Base-by-base conservation (phyloP, 64 coral and sea anemone species). In the Stichodactyla mertensii region DNA sequence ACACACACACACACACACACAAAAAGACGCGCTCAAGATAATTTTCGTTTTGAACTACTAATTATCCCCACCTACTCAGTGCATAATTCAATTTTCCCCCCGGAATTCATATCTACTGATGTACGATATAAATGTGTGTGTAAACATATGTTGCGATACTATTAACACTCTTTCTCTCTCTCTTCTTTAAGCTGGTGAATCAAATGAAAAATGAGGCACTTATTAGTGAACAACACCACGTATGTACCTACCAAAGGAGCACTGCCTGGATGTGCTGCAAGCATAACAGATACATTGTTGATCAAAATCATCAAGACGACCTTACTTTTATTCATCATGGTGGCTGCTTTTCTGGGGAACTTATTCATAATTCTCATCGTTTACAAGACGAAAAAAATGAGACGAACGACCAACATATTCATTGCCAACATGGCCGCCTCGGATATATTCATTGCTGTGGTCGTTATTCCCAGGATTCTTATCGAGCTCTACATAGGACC, bases 401-500 rank as follows among this genome's bases (percentile, higher is more conserved):
- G 80, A 83, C 59, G 36, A 24, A 83, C 80, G 16, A 67, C 81
- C 12, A 89, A 89, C 22, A 83, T 83, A 36, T 78, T 89, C 24
- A 89, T 89, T 52, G 79, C 61, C 28, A 89, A 83, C 58, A 89
- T 89, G 88, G 79, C 88, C 0, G 80, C 78, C 18, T 71, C 88
- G 8, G 88, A 89, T 13, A 82, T 89, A 4, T 69, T 89, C 16
- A 71, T 69, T 10, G 80, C 88, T 52, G 14, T 70, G 14, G 54
- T 83, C 51, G 58, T 78, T 8, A 53, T 84, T 16, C 88, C 88
- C 12, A 45, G 67, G 7, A 54, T 55, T 13, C 66, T 87, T 14
- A 54, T 66, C 6, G 64, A 87, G 1, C 66, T 78, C n/a, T 15
- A 55, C 22, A 10, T 87, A 0, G 18, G 10, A 12, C 45, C 45